Evolutionary conservation across 2,797 vertebrate genomes (phyloP).

Genomic region (Myripristis jacobus): DNA sequence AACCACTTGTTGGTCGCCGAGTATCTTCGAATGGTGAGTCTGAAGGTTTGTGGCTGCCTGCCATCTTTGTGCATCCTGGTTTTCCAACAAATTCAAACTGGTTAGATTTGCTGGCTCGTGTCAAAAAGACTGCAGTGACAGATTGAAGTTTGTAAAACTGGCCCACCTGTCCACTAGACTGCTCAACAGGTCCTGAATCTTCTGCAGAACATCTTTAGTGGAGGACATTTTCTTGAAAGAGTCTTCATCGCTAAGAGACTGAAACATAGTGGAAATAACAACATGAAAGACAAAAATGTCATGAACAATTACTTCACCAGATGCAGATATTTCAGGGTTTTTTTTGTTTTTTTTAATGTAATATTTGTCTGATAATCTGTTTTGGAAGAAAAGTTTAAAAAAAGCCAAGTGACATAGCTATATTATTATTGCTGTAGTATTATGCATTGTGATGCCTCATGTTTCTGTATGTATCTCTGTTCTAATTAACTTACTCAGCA

Average conservation of each 20-base stretch:
- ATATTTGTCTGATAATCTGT: no score
- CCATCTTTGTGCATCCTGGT: conserved; percentile 87
- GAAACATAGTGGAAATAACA: conserved; percentile 28
- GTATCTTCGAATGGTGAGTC: conserved; percentile 85
- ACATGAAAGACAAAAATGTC: neutral
- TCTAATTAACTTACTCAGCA: no score
- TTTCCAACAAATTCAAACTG: conserved; percentile 25
- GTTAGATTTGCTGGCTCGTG: neutral
- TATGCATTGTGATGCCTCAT: no score
- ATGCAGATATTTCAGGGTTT: neutral
- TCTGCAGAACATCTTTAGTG: conserved; percentile 83
- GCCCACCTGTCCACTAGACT: conserved; percentile 86
- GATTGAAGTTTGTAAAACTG: neutral
- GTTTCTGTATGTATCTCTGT: no score
- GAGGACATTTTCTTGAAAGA: conserved; percentile 92
- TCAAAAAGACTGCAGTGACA: neutral
- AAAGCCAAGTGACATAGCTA: no score
- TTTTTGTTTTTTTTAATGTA: no score
- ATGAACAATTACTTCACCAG: neutral
- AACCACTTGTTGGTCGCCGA: conserved; percentile 79
- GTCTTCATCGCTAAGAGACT: conserved; percentile 96
- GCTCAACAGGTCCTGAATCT: conserved; percentile 86
- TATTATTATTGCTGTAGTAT: no score
- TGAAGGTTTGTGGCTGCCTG: conserved; percentile 88
- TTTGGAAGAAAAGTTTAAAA: no score